Evolutionary conservation across 2,797 vertebrate species (phyloP).

Genomic region (Microctenopoma steveboyesi): DNA sequence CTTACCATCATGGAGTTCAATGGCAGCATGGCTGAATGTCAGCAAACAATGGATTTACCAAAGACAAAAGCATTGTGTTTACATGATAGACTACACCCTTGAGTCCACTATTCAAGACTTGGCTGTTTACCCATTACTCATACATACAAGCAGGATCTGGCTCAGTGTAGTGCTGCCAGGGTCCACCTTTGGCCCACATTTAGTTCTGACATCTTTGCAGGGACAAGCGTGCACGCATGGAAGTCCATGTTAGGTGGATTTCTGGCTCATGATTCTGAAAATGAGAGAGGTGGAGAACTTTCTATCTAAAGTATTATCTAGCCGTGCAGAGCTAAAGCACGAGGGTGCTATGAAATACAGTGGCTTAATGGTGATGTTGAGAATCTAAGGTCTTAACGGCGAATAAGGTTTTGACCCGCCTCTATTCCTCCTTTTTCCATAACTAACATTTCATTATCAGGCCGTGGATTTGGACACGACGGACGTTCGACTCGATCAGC

Average conservation of each 20-base stretch:
- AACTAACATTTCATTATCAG: conserved; percentile 36
- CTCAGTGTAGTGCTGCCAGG: conserved; percentile 40
- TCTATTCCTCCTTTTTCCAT: not conserved
- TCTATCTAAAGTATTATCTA: not conserved
- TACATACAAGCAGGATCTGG: conserved; percentile 1
- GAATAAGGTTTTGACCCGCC: conserved; percentile 19
- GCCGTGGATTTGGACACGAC: conserved; percentile 31
- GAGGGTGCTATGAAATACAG: conserved; percentile 6
- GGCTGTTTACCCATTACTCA: conserved; percentile 28
- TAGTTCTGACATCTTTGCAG: conserved; percentile 17
- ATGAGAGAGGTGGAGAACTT: conserved; percentile 15
- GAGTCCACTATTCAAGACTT: not conserved
- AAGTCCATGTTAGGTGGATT: conserved; percentile 15
- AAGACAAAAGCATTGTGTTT: conserved; percentile 39
- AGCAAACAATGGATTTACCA: conserved; percentile 43
- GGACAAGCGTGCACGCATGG: conserved; percentile 32
- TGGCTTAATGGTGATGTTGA: conserved; percentile 5
- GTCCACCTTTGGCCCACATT: conserved; percentile 38
- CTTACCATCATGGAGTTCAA: conserved; percentile 27
- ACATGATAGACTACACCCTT: not conserved
- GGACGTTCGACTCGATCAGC: conserved; percentile 39
- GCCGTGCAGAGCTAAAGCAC: not conserved
- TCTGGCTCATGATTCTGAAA: conserved; percentile 14
- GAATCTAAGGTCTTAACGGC: conserved; percentile 19
- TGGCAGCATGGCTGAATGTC: conserved; percentile 26